A percentile compares a stretch with the other conserved stretches of the same genome.
phyloP scores from a whole-genome alignment of 2,888 invertebrate genomes.

The Chrysotoxum bicinctum region DNA sequence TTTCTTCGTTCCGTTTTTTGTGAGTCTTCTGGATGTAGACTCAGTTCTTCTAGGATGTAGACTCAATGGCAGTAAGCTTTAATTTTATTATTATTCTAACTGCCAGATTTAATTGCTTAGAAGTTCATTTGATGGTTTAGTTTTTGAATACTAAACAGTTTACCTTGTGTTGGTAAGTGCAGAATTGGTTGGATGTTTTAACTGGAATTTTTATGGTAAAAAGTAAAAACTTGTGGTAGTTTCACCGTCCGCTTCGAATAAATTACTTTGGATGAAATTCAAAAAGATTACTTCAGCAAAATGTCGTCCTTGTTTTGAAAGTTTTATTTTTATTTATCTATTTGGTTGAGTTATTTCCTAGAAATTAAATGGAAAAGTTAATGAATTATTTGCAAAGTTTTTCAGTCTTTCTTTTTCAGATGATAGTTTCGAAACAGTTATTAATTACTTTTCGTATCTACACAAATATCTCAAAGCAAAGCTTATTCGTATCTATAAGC shows the following conservation, averaged over 20 bases:
- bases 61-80: neutral
- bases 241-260: neutral
- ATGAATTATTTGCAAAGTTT: too few relatives aligned
- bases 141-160: slow-evolving; percentile 24
- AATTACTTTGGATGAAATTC: slow-evolving; percentile 34
- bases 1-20: neutral
- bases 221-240: neutral
- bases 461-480: too few relatives aligned
- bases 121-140: slow-evolving; percentile 46
- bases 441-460: too few relatives aligned
- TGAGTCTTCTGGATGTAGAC: neutral
- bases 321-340: neutral
- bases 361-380: neutral
- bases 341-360: neutral
- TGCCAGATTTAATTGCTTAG: slow-evolving; percentile 44
- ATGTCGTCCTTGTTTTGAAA: neutral
- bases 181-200: neutral
- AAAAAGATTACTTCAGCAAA: neutral
- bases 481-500: too few relatives aligned
- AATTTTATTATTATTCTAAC: slow-evolving; percentile 25
- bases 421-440: too few relatives aligned
- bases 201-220: neutral
- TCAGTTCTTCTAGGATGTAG: neutral
- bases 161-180: neutral
- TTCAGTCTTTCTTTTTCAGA: too few relatives aligned